phyloP scores from a whole-genome alignment of 2,888 invertebrate species.

The Hirtodrosophila confusa region DNA sequence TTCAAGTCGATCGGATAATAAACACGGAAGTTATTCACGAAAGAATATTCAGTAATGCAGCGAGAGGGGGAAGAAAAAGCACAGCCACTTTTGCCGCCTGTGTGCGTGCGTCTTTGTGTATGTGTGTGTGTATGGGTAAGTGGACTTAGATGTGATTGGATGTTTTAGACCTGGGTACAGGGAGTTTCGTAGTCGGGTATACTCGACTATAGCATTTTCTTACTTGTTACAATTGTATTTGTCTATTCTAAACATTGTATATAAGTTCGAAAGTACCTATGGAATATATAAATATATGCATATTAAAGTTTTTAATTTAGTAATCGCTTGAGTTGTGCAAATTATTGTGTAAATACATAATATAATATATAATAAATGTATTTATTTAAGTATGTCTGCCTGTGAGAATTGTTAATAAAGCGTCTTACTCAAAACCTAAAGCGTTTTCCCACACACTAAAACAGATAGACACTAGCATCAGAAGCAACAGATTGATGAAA shows the following conservation, averaged over 20 bases:
- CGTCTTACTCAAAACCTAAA: conserved; percentile 53
- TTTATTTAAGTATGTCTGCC: conserved; percentile 36
- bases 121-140: too few relatives aligned
- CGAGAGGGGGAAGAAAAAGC: too few relatives aligned
- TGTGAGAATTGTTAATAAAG: conserved; percentile 67
- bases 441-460: neutral
- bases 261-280: conserved; percentile 17
- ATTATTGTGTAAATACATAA: conserved; percentile 26
- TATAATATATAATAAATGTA: conserved; percentile 27
- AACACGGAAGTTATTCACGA: too few relatives aligned
- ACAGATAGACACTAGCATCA: neutral
- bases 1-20: too few relatives aligned
- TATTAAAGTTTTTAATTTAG: conserved; percentile 18
- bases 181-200: too few relatives aligned
- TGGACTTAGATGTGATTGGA: too few relatives aligned
- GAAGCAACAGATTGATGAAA: conserved; percentile 55
- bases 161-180: too few relatives aligned
- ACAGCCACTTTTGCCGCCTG: too few relatives aligned
- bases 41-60: too few relatives aligned
- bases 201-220: too few relatives aligned
- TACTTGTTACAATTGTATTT: conserved; percentile 17
- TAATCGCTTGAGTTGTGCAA: conserved; percentile 29
- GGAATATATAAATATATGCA: neutral
- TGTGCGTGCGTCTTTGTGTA: too few relatives aligned
- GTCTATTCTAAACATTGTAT: conserved; percentile 18